Percentiles rank a stretch among this genome's conserved stretches.
Conservation (phyloP, 2,113 vertebrate genomes). For the Cettia cetti region DNA sequence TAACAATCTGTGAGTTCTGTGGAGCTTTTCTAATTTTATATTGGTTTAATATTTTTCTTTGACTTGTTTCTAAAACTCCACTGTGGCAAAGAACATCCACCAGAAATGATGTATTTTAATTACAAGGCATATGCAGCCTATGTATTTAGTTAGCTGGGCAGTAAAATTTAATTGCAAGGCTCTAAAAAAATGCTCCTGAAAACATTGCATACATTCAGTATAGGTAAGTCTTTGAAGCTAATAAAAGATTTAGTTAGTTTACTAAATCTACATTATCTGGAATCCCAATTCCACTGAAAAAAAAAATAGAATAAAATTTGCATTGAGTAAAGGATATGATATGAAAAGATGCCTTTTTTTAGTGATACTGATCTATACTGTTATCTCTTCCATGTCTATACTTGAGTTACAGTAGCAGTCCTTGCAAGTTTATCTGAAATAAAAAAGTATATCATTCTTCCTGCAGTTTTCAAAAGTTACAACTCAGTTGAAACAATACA, state of each 20-base stretch:
- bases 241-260: not conserved
- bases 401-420: not conserved
- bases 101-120: conserved; percentile 61
- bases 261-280: not conserved
- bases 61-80: conserved; percentile 10
- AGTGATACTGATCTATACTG: not conserved
- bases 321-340: not conserved
- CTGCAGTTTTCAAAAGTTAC: not conserved
- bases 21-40: conserved; percentile 28
- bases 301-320: not conserved
- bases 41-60: conserved; percentile 19
- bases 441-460: not conserved
- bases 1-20: not conserved
- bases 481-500: not conserved
- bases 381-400: not conserved
- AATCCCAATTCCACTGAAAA: not conserved
- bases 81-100: conserved; percentile 28
- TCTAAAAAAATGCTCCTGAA: conserved; percentile 42
- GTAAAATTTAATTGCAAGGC: conserved; percentile 52
- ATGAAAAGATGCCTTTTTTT: not conserved
- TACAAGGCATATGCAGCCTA: conserved; percentile 11
- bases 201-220: conserved; percentile 1
- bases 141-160: conserved; percentile 46
- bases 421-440: not conserved
- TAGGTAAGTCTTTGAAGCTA: not conserved